These are phyloP conservation scores for Eumeta japonica DNA, from an alignment of 1,140 invertebrate genomes.

Conservation along the genomic window DNA sequence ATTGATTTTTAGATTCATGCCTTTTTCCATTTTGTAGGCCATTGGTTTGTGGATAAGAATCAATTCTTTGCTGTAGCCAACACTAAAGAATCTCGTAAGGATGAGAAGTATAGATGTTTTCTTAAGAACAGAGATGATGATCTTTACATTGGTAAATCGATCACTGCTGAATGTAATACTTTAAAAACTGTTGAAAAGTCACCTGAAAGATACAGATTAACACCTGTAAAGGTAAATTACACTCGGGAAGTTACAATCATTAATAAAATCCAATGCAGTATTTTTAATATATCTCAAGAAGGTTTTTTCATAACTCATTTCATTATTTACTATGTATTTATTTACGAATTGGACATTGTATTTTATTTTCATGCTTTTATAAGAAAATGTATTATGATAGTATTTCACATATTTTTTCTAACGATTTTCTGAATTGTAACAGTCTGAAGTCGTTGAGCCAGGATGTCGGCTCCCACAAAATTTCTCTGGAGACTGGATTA, in stretches of 20 bases:
- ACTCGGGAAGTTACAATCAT: too few relatives aligned
- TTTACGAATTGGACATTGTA: too few relatives aligned
- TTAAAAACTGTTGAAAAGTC: conserved; percentile 91
- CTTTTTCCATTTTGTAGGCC: conserved; percentile 56
- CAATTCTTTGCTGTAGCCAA: conserved; percentile 94
- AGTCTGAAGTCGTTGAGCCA: conserved; percentile 85
- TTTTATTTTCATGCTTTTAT: neutral
- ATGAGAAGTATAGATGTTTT: conserved; percentile 92
- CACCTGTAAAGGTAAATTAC: conserved; percentile 67
- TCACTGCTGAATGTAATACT: conserved; percentile 89
- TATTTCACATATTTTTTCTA: conserved; percentile 7
- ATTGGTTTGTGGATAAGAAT: conserved; percentile 95
- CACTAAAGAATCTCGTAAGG: conserved; percentile 89
- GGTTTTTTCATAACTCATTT: too few relatives aligned
- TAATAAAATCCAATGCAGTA: too few relatives aligned
- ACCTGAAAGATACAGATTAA: conserved; percentile 84
- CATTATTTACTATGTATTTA: too few relatives aligned
- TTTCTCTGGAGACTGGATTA: conserved; percentile 93
- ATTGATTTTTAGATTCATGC: too few relatives aligned
- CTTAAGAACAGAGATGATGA: conserved; percentile 93
- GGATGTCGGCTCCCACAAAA: conserved; percentile 91
- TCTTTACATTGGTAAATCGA: conserved; percentile 79
- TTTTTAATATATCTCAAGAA: too few relatives aligned
- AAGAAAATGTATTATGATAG: conserved; percentile 3
- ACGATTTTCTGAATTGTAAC: neutral